Conservation (phyloP, 2,113 vertebrate species). For the Mugil cephalus region DNA sequence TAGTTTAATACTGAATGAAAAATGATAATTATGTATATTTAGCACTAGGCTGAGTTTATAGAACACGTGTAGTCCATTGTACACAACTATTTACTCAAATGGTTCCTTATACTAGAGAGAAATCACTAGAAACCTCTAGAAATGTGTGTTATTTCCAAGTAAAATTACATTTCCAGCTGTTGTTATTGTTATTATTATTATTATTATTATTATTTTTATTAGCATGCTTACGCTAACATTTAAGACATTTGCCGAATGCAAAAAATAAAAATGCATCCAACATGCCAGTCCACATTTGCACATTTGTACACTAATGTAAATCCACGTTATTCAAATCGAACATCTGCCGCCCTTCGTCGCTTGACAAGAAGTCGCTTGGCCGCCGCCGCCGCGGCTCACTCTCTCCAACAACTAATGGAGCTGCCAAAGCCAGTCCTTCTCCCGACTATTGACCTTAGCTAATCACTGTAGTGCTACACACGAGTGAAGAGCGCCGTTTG, state of each 20-base stretch:
- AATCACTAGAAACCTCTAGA: no score
- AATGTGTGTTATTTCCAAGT: no score
- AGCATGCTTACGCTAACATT: no score
- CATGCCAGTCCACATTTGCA: background rate
- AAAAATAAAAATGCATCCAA: background rate
- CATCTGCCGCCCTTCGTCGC: conserved; percentile 13
- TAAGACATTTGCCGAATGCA: background rate
- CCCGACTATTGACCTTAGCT: conserved; percentile 69
- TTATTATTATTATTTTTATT: no score
- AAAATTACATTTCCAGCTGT: no score
- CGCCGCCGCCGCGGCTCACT: conserved; percentile 31
- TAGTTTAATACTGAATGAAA: no score
- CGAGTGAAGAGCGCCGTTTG: conserved; percentile 67
- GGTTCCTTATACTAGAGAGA: no score
- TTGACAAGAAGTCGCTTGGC: conserved; percentile 29
- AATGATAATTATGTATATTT: no score
- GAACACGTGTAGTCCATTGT: no score
- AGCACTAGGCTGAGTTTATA: no score
- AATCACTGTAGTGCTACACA: conserved; percentile 75
- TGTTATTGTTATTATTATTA: no score
- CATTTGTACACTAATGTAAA: conserved; percentile 3
- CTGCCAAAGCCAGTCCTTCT: conserved; percentile 52
- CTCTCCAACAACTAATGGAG: conserved; percentile 45
- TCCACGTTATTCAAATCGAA: conserved; percentile 1
- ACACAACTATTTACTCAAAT: no score